These are phyloP conservation scores for Ganaspis brasiliensis DNA, from an alignment of 2,888 invertebrate genomes.

Conservation along the genomic window DNA sequence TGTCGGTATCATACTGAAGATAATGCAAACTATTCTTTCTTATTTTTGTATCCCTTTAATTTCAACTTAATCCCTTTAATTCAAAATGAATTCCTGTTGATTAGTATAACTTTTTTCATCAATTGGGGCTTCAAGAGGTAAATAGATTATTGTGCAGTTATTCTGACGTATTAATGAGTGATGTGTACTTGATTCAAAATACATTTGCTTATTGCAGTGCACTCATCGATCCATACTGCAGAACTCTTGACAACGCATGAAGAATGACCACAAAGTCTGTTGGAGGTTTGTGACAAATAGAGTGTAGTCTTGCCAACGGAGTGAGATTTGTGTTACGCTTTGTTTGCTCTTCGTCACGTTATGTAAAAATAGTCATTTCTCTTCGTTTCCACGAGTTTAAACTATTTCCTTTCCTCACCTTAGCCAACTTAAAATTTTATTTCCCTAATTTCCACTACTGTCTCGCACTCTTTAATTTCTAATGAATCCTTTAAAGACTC, in stretches of 20 bases:
- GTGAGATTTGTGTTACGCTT: slow-evolving; percentile 74
- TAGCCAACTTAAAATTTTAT: neutral
- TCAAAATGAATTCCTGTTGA: too few relatives aligned
- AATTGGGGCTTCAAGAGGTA: too few relatives aligned
- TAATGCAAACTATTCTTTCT: too few relatives aligned
- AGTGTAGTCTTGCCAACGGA: slow-evolving; percentile 67
- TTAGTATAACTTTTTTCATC: too few relatives aligned
- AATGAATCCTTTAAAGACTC: too few relatives aligned
- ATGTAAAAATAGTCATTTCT: slow-evolving; percentile 63
- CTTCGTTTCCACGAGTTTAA: neutral
- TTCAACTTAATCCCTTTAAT: too few relatives aligned
- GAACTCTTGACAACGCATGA: slow-evolving; percentile 65
- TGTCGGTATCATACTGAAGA: neutral
- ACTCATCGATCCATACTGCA: slow-evolving; percentile 10
- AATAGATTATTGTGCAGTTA: neutral
- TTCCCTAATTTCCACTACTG: neutral
- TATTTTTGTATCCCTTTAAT: too few relatives aligned
- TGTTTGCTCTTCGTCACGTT: slow-evolving; percentile 75
- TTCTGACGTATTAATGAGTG: neutral
- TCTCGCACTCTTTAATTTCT: neutral
- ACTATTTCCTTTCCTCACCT: neutral
- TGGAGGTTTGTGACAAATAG: slow-evolving; percentile 68
- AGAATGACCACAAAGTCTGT: slow-evolving; percentile 67
- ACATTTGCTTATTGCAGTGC: slow-evolving; percentile 7
- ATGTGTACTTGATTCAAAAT: neutral